Conservation (phyloP, 2,113 vertebrate species). For the Gnathonemus echidnorhynchus region DNA sequence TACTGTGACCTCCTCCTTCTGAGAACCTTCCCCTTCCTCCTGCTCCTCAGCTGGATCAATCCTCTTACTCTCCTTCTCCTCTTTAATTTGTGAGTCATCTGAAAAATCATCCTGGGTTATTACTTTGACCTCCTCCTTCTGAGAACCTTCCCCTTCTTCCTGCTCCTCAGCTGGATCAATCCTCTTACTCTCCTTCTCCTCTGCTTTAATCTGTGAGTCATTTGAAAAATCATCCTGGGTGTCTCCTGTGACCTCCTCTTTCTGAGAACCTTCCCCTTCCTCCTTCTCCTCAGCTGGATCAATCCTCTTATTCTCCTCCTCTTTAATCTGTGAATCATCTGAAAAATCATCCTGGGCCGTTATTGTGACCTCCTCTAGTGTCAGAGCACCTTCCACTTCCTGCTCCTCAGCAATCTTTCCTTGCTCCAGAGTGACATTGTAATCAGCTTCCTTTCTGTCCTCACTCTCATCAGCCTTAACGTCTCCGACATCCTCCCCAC, state of each 20-base stretch:
- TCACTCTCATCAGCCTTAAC: slow-evolving; percentile 37
- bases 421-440: slow-evolving; percentile 27
- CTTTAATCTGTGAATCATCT: slow-evolving; percentile 4
- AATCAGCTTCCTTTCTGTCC: slow-evolving; percentile 33
- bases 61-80: slow-evolving; percentile 15
- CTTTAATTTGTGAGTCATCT: too few species aligned
- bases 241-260: slow-evolving; percentile 22
- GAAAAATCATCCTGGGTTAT: background rate
- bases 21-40: background rate
- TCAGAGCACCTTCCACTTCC: slow-evolving; percentile 11
- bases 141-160: slow-evolving; percentile 17
- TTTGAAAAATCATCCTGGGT: background rate
- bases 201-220: background rate
- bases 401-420: slow-evolving; percentile 20
- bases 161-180: slow-evolving; percentile 19
- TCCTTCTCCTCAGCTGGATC: slow-evolving; percentile 21
- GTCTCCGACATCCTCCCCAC: slow-evolving; percentile 34
- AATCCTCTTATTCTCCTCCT: slow-evolving; percentile 14
- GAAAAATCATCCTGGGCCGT: background rate
- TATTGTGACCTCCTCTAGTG: slow-evolving; percentile 19
- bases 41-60: slow-evolving; percentile 39
- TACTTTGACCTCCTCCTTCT: slow-evolving; percentile 16
- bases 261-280: slow-evolving; percentile 15
- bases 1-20: slow-evolving; percentile 18
- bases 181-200: slow-evolving; percentile 16